phyloP scores from a whole-genome alignment of 2,113 vertebrate species.

The Gymnogyps californianus region DNA sequence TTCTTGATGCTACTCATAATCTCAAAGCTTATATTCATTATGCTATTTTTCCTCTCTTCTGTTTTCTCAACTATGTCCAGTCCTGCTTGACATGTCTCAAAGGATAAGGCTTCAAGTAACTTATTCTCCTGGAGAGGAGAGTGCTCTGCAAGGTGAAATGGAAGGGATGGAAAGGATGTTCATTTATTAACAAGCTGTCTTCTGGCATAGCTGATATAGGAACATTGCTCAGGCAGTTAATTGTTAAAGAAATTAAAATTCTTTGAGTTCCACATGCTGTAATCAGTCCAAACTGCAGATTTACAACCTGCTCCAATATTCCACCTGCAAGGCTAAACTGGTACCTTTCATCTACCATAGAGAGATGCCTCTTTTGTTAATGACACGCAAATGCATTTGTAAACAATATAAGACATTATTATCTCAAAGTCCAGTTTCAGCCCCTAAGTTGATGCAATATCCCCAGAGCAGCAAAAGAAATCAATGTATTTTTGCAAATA shows the following conservation, averaged over 20 bases:
- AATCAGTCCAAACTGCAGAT: not conserved
- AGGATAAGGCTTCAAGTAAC: not conserved
- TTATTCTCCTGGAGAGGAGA: not conserved
- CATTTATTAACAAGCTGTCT: not conserved
- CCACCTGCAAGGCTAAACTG: not conserved
- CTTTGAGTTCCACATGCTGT: not conserved
- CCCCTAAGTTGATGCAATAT: not conserved
- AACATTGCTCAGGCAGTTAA: not conserved
- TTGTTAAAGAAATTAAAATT: conserved; percentile 1
- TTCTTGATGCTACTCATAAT: not conserved
- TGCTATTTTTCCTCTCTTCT: not conserved
- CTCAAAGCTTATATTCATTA: not conserved
- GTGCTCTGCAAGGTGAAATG: not conserved
- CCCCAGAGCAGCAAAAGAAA: not conserved
- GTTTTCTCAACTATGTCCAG: not conserved
- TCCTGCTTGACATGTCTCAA: not conserved
- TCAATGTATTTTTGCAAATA: not conserved
- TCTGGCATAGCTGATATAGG: not conserved
- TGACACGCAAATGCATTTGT: not conserved
- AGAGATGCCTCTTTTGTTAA: not conserved
- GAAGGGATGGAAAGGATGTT: not conserved
- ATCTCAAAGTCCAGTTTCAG: not conserved
- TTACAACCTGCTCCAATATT: not conserved
- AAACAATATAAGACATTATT: not conserved
- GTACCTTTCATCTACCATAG: not conserved